phyloP scores from a whole-genome alignment of 1,140 invertebrate genomes.

The Calliopsis andreniformis region DNA sequence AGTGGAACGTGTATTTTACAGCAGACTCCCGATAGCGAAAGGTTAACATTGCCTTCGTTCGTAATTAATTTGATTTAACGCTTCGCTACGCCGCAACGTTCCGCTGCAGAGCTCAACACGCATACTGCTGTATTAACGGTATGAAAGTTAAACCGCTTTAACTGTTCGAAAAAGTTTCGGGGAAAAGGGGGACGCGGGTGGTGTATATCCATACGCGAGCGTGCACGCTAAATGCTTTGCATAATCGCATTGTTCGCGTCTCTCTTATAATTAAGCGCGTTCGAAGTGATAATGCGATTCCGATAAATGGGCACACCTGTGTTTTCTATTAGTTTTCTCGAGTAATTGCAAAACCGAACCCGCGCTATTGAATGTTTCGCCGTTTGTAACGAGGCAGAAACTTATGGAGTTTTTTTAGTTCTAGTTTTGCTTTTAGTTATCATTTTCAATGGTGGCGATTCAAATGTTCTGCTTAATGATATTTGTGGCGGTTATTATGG shows the following conservation, averaged over 20 bases:
- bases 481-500: too few species aligned
- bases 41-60: conserved; percentile 21
- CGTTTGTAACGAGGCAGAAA: not conserved
- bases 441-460: too few species aligned
- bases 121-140: conserved; percentile 20
- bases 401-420: too few species aligned
- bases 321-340: conserved; percentile 22
- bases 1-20: not conserved
- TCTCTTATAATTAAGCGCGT: conserved; percentile 38
- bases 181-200: conserved; percentile 34
- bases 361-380: conserved; percentile 6
- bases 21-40: not conserved
- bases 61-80: conserved; percentile 43
- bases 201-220: not conserved
- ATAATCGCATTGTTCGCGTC: conserved; percentile 26
- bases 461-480: too few species aligned
- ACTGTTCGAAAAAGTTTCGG: conserved; percentile 57
- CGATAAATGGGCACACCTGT: conserved; percentile 4
- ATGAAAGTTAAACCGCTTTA: conserved; percentile 59
- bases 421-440: too few species aligned
- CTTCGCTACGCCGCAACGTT: not conserved
- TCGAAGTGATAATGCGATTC: conserved; percentile 36
- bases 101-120: not conserved
- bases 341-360: conserved; percentile 18
- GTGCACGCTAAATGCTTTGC: conserved; percentile 8